Evolutionary conservation across 2,888 invertebrate genomes (phyloP), one percentile per base, ranked within the genome.

Genomic region (Caradrina clavipalpis): DNA sequence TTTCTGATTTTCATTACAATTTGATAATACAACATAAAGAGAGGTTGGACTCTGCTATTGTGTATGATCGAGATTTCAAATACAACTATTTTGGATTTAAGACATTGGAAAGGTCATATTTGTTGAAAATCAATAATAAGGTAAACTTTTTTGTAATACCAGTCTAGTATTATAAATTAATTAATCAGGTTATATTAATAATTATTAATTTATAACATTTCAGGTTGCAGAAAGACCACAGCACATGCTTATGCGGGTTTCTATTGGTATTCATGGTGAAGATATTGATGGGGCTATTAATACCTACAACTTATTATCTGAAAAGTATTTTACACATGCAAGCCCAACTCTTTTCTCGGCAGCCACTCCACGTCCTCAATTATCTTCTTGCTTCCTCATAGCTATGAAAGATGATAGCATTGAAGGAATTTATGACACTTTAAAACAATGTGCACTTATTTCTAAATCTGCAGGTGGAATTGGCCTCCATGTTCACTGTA

Each of bases 11-110:
- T 78, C 97, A 98, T 87, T 97, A 98, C 87, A 96, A 97, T 45
- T 97, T 99, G 58, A 97, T 99, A 15, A 97, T 97, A 95, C 97
- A 98, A 70, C 97, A 99, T 94, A 98, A 98, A n/a, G 98, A 99
- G 86, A 96, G 97, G 75, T 95, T 99, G 60, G 99, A 99, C 93
- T 99, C 99, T 0, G 98, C 99, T 22, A 99, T 99, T 84, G 98
- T 99, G 51, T 99, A 99, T 92, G 99, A 99, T 89, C 97, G 99
- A 84, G 99, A 99, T 93, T 99, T 98, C 92, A 98, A 97, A 72
- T 99, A 99, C 94, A 99, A 99, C 89, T 99, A 99, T 91, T 99
- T 99, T 96, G 99, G 99, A n/a, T 99, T 99, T 89, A 99, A 99
- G 96, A 99, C 99, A 0, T 94, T 99, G 65, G 99, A 99, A 89